Evolutionary conservation across 2,113 vertebrate species (phyloP), one percentile per base, ranked within the genome.

Genomic region (Carassius auratus): DNA sequence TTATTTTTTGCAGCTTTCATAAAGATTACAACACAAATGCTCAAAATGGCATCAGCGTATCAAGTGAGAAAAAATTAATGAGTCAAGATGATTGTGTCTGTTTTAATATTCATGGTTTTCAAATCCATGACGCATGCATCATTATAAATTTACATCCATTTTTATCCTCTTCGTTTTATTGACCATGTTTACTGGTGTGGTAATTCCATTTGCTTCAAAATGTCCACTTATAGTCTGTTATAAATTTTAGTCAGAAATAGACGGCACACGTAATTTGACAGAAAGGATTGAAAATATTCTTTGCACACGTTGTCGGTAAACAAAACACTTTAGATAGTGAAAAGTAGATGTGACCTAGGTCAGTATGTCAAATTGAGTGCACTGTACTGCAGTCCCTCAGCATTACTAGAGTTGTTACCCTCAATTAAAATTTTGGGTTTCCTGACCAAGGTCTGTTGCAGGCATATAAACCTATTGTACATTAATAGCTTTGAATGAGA

Each of bases 381-480:
- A 23, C 10, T 14, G 21, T 74, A 48, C 42, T 12, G 1, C 21
- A n/a, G 15, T 23, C 21, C 2, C 21, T 74, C 38, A 74, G 10
- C 26, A 26, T 26, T 26, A 26, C 26, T 26, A 23, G 71, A 4
- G 7, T 45, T 26, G 12, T 23, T 48, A 23, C 6, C 42, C n/a
- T 23, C 71, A 23, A 26, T 48, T 74, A 23, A 74, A 74, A 74
- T 45, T n/a, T n/a, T 45, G 38, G n/a, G 10, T 74, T 74, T 74
- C 71, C 21, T 73, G 36, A 42, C 69, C 69, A n/a, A 74, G 71
- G 12, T 48, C 42, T 74, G 6, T 75, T 75, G 10, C 21, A 26
- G n/a, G 48, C 50, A 78, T 59, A 21, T 21, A 57, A 76, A 77
- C 26, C 4, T 36, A 38, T 59, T 5, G 26, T 13, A 33, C 4